These are phyloP conservation scores for Clarias fuscus DNA, from an alignment of 2,797 vertebrate species.

Conservation along the genomic window DNA sequence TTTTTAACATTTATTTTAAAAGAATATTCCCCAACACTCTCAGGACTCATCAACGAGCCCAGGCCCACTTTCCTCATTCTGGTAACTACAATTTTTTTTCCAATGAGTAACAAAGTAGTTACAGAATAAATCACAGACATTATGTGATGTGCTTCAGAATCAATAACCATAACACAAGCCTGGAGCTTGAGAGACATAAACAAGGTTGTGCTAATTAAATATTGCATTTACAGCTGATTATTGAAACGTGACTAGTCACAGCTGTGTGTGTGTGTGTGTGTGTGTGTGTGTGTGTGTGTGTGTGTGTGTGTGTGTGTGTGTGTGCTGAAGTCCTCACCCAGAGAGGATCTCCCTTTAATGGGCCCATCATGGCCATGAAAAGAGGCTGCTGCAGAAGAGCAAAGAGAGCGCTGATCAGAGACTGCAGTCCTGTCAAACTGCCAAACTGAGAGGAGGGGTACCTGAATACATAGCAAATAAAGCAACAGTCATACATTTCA, in stretches of 20 bases:
- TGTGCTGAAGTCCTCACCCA: conserved; percentile 81
- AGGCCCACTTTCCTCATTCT: neutral
- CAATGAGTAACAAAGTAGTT: neutral
- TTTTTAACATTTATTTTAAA: neutral
- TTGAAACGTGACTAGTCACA: neutral
- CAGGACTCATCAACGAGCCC: neutral
- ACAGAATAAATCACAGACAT: neutral
- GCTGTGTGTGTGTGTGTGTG: conserved; percentile 11
- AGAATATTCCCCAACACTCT: neutral
- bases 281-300: conserved; percentile 34
- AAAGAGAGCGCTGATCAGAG: conserved; percentile 94
- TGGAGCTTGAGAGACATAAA: neutral
- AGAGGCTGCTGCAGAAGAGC: conserved; percentile 97
- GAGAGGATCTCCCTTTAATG: conserved; percentile 89
- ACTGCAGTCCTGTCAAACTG: conserved; percentile 96
- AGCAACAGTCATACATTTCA: conserved; percentile 5
- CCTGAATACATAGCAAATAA: conserved; percentile 66
- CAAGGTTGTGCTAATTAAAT: neutral
- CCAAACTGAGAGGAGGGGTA: conserved; percentile 98
- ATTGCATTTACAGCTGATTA: neutral
- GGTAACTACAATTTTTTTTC: neutral
- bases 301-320: conserved; percentile 39
- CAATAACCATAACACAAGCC: neutral
- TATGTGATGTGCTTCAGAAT: neutral
- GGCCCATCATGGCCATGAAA: conserved; percentile 95